Evolutionary conservation across 1,140 invertebrate genomes (phyloP).

Genomic region (Chelonus insularis): DNA sequence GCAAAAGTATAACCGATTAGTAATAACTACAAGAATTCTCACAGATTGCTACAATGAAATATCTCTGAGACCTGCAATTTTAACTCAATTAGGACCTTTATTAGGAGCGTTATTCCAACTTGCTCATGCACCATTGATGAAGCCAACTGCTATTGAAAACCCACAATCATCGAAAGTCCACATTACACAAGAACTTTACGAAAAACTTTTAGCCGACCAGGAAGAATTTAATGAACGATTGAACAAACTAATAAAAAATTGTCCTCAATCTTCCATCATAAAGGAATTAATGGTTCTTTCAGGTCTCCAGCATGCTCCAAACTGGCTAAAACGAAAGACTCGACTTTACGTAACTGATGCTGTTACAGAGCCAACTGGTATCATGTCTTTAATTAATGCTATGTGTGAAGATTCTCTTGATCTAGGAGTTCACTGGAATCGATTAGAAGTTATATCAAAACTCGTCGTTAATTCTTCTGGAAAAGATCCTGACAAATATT

Average conservation of each 20-base stretch:
- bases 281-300: constrained; percentile 72
- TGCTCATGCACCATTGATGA: constrained; percentile 66
- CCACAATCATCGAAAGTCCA: constrained; percentile 31
- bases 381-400: constrained; percentile 64
- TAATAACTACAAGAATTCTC: constrained; percentile 44
- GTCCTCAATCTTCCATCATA: constrained; percentile 66
- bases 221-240: constrained; percentile 61
- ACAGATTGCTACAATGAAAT: constrained; percentile 49
- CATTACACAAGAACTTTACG: constrained; percentile 58
- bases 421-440: constrained; percentile 65
- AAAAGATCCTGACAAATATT: constrained; percentile 59
- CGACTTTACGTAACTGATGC: constrained; percentile 64
- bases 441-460: constrained; percentile 68
- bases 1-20: constrained; percentile 53
- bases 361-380: constrained; percentile 64
- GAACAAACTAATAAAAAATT: constrained; percentile 60
- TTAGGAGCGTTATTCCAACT: constrained; percentile 73
- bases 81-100: constrained; percentile 57
- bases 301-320: constrained; percentile 63
- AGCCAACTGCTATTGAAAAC: constrained; percentile 50
- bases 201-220: constrained; percentile 60
- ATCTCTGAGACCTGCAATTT: constrained; percentile 49
- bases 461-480: constrained; percentile 65
- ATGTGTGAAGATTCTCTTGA: constrained; percentile 65
- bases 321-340: constrained; percentile 68